phyloP scores from a whole-genome alignment of 1,140 invertebrate genomes.

The Varroa destructor region DNA sequence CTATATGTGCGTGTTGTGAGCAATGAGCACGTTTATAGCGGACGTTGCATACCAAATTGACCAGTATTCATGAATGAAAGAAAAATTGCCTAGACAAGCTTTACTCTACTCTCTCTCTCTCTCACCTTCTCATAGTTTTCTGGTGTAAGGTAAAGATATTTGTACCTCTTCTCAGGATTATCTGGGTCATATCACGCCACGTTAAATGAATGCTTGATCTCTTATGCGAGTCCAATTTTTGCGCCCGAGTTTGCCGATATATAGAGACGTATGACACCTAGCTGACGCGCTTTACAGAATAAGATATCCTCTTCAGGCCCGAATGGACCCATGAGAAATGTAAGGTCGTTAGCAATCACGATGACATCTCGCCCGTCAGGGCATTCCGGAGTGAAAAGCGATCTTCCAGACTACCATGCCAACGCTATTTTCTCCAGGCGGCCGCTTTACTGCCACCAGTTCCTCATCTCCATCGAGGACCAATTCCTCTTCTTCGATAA shows the following conservation, averaged over 20 bases:
- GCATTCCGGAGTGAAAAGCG: conserved; percentile 82
- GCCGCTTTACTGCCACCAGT: conserved; percentile 70
- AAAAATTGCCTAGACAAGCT: no score
- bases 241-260: conserved; percentile 93
- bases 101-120: no score
- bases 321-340: conserved; percentile 85
- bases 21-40: no score
- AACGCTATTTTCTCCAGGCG: conserved; percentile 87
- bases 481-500: conserved; percentile 63
- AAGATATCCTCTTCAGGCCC: conserved; percentile 83
- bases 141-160: conserved; percentile 83
- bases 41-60: no score
- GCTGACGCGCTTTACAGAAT: conserved; percentile 65
- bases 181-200: conserved; percentile 48
- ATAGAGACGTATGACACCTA: conserved; percentile 82
- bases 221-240: conserved; percentile 88
- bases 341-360: conserved; percentile 93
- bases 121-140: conserved; percentile 75
- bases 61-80: no score
- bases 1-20: no score
- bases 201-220: conserved; percentile 75
- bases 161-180: conserved; percentile 56
- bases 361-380: conserved; percentile 80
- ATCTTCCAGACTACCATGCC: conserved; percentile 97
- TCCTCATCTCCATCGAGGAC: conserved; percentile 55